phyloP scores from a whole-genome alignment of 64 coral and sea anemone genomes.

The Platygyra sinensis region DNA sequence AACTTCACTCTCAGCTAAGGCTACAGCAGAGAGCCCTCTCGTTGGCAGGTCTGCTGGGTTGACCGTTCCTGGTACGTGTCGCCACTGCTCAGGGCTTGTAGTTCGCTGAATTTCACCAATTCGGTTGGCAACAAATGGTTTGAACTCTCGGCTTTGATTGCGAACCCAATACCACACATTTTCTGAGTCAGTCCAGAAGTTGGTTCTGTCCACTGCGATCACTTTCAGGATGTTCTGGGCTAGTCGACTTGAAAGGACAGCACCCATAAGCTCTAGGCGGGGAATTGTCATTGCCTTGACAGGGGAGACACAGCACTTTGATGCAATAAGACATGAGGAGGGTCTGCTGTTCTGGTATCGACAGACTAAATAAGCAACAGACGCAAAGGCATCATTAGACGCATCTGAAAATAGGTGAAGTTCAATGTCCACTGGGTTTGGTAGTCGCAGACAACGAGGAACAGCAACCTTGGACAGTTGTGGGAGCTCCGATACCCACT shows the following conservation, averaged over 20 bases:
- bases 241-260: slow-evolving; percentile 37
- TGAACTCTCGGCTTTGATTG: slow-evolving; percentile 43
- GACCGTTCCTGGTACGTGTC: slow-evolving; percentile 25
- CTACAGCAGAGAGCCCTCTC: slow-evolving; percentile 23
- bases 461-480: slow-evolving; percentile 57
- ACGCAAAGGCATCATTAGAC: slow-evolving; percentile 58
- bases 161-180: slow-evolving; percentile 40
- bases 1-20: slow-evolving; percentile 32
- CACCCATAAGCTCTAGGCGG: slow-evolving; percentile 63
- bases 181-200: slow-evolving; percentile 39
- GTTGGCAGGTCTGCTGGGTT: slow-evolving; percentile 51
- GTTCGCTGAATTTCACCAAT: slow-evolving; percentile 41
- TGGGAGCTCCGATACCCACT: slow-evolving; percentile 42
- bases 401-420: slow-evolving; percentile 57
- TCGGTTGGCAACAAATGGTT: slow-evolving; percentile 67
- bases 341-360: neutral
- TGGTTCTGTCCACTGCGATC: slow-evolving; percentile 22
- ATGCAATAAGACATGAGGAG: slow-evolving; percentile 26
- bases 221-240: slow-evolving; percentile 36
- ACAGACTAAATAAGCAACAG: slow-evolving; percentile 53
- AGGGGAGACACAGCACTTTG: slow-evolving; percentile 46
- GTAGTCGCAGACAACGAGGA: slow-evolving; percentile 35
- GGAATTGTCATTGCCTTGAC: slow-evolving; percentile 47
- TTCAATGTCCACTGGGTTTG: slow-evolving; percentile 43
- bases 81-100: slow-evolving; percentile 27